Evolutionary conservation across 2,113 vertebrate species (phyloP), one percentile per base, ranked within the genome.

Genomic region (Myotis yumanensis): DNA sequence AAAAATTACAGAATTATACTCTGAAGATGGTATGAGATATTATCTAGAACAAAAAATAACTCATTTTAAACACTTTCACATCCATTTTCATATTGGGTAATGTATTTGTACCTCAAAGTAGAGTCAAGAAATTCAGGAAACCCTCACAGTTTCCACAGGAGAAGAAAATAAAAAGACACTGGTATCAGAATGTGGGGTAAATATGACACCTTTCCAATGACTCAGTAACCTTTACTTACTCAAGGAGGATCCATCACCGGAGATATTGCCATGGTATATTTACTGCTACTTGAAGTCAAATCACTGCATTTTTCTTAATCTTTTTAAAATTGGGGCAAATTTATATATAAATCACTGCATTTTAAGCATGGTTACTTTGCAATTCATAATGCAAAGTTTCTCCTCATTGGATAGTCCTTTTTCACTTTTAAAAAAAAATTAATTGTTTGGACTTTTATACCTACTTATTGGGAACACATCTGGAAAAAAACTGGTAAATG

Each of bases 341-440:
- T 62, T 62, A 52, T 72, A 17, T 46, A 15, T 12, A 66, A 75
- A 28, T 51, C 17, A 11, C 37, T 92, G 2, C 5, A 25, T 54
- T 91, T 94, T 86, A 91, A 91, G 1, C 72, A 18, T 57, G 16
- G 14, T 48, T 62, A 54, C 9, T 22, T 71, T 68, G 92, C 80
- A 75, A 75, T 64, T 93, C 81, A 93, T 11, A 88, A 7, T 23
- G 85, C 14, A 4, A 69, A 69, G 43, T 62, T 69, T 95, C 94
- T 79, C n/a, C 11, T 51, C 57, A 66, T n/a, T 81, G 5, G 14
- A 46, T 91, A 71, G 40, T 35, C 37, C 8, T 89, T 91, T 75
- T 86, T 23, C 25, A 62, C 2, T n/a, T 86, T 96, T 32, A 28
- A 30, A 73, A 93, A 89, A 81, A 51, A 68, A 4, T 46, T 76